Base-by-base conservation (phyloP, 2,113 vertebrate genomes). In the Boulengeromyrus knoepffleri region DNA sequence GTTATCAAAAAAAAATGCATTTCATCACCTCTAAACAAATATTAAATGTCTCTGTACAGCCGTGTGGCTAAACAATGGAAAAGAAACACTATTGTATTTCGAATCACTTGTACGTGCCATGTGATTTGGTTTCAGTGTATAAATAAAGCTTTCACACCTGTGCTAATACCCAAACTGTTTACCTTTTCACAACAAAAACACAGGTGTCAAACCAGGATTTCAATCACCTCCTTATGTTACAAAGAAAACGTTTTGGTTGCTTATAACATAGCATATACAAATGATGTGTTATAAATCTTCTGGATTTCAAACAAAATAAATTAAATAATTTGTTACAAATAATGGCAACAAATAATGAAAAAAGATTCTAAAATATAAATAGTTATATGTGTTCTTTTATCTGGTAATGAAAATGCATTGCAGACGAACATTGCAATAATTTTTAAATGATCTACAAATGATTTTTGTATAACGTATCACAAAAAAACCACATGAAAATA, bases 1-100 rank as follows among this genome's bases (percentile, higher is more conserved):
- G 74, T 21, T 80, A 39, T 80, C 31, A 77, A 31, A 80, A 45
- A 36, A 83, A 45, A 8, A 85, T 9, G 42, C 80, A 85, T 85
- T 85, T 85, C 39, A 42, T 80, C 74, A 80, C 74, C 70, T 74
- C 70, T 31, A 74, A 77, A 77, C 27, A 80, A 80, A 80, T 80
- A 36, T 19, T 39, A 80, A 15, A 80, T 80, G 31, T 42, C 13
- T 19, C 4, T 13, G 31, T 19, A 80, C 17, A 80, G 36, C 74
- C 6, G 2, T 80, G 15, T 19, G 70, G 36, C 70, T 19, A 39
- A 80, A 80, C 9, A 80, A 80, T 42, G 31, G 17, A 36, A 42
- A 42, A 42, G 13, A 36, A 80, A 80, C 4, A n/a, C 2, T 19
- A 31, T 80, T 80, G 74, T 80, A 42, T 80, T 80, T 42, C 4